Evolutionary conservation across 2,797 vertebrate species (phyloP).

Genomic region (Danionella dracula): DNA sequence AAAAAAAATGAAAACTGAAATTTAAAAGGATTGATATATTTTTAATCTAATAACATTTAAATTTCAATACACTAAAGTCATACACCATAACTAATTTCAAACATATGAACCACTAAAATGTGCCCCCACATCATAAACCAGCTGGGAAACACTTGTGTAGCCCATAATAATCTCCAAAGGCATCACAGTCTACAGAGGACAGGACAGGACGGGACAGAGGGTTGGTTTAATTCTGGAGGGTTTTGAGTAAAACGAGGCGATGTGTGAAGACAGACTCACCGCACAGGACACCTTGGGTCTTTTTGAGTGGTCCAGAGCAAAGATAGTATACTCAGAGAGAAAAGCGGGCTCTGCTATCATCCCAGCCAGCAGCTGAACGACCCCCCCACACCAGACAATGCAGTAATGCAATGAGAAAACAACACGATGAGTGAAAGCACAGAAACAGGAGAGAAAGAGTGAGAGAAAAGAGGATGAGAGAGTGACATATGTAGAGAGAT

Average conservation of each 20-base stretch:
- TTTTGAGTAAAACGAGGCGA: slow-evolving; percentile 60
- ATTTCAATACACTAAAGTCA: no score
- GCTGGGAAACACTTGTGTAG: no score
- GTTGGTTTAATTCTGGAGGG: slow-evolving; percentile 50
- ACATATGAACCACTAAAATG: no score
- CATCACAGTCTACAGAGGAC: slow-evolving; percentile 56
- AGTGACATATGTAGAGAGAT: slow-evolving; percentile 25
- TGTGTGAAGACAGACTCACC: slow-evolving; percentile 88
- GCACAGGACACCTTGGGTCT: slow-evolving; percentile 88
- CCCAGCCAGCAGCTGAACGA: slow-evolving; percentile 90
- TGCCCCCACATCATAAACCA: no score
- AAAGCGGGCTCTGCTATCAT: slow-evolving; percentile 99
- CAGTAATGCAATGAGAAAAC: slow-evolving; percentile 71
- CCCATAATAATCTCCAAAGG: slow-evolving; percentile 57
- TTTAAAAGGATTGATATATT: no score
- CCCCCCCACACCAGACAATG: slow-evolving; percentile 67
- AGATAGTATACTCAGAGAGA: slow-evolving; percentile 99
- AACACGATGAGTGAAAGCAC: slow-evolving; percentile 66
- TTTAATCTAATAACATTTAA: no score
- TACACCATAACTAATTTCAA: no score
- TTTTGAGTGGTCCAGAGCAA: slow-evolving; percentile 99
- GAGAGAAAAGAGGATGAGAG: slow-evolving; percentile 36
- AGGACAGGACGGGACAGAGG: slow-evolving; percentile 48
- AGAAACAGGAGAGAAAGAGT: slow-evolving; percentile 21
- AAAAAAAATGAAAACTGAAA: no score